Base-by-base conservation (phyloP, 53 echinoderm and acorn worm genomes). In the Holothuria leucospilota region DNA sequence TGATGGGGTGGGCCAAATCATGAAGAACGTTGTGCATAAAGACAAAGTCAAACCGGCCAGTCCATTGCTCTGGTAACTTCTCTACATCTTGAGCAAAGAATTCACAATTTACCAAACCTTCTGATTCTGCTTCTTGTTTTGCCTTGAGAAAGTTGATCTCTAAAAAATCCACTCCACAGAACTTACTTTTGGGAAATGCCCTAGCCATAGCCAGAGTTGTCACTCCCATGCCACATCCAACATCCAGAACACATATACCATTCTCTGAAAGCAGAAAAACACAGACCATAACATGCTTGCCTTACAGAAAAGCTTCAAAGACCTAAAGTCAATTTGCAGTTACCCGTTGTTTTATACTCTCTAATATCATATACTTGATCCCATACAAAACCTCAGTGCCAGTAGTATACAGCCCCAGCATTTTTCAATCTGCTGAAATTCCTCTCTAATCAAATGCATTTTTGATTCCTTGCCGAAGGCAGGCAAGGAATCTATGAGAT, bases 121-220 rank as follows among this genome's bases (percentile, higher is more conserved):
- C 51, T 24, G 41, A 20, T 23, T 52, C 18, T 25, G 20, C 49
- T 51, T 77, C 20, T 53, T 23, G 26, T 46, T n/a, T 77, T 42
- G 78, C 78, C 51, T 49, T 41, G 20, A 26, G 46, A n/a, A 77
- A 77, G 51, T 77, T 77, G 41, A 58, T 64, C 13, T 71, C 72
- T 53, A 65, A 77, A 71, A 93, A 82, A 69, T 95, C 95, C 18
- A 95, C 46, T 2, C 95, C 95, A 42, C 84, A 89, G 60, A 91
- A 59, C 26, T 52, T 30, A 64, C 93, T 91, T 2, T 84, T 86
- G 16, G 95, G 93, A 68, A 80, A 95, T 53, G 72, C 63, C 56
- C 63, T 74, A 63, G 93, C 93, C 34, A 93, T 66, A 34, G 86
- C 38, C 29, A 59, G 20, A 20, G 86, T 49, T 1, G 93, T 82